Base-by-base conservation (phyloP, 2,797 vertebrate species). In the Rhadinocentrus ornatus region DNA sequence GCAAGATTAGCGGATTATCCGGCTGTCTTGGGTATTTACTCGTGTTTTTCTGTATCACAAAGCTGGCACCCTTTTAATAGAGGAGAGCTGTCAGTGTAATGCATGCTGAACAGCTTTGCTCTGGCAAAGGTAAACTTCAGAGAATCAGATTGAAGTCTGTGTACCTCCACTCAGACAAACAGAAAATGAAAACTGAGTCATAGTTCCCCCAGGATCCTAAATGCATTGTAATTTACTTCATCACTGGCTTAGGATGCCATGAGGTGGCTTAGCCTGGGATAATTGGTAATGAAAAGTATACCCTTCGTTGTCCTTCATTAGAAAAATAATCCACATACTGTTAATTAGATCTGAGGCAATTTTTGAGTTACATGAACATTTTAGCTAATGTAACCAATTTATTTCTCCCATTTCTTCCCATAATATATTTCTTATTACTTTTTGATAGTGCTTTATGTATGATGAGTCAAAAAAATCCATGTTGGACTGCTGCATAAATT, bases 341-440 rank as follows among this genome's bases (percentile, higher is more conserved):
- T 48, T 71, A 67, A 71, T 79, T 73, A 79, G 57, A 44, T 59
- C 53, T 16, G 46, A 48, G 31, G 59, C 60, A 63, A 75, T 73
- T 34, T 29, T 52, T 35, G 5, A 0, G 35, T 57, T 55, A 20
- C 52, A 62, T 46, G 10, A 35, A 35, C 8, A 8, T 37, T 37
- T 37, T 12, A 15, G 10, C 9, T 31, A 44, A 37, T 37, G 6
- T 27, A 53, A 66, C 1, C 12, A 32, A n/a, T 60, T 52, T 60
- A 13, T 26, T 34, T 69, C 44, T 50, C 13, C 8, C 29, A 26
- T 24, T 54, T 34, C 12, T 34, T 48, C 34, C n/a, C 34, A 50
- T 15, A 16, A 16, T 16, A 16, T 41, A 0, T 44, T 2, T 44
- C 41, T 44, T 44, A 1, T 15, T 20, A 20, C 41, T 44, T 44